Conservation (phyloP, 2,888 invertebrate species). For the Mesorhabditis belari region DNA sequence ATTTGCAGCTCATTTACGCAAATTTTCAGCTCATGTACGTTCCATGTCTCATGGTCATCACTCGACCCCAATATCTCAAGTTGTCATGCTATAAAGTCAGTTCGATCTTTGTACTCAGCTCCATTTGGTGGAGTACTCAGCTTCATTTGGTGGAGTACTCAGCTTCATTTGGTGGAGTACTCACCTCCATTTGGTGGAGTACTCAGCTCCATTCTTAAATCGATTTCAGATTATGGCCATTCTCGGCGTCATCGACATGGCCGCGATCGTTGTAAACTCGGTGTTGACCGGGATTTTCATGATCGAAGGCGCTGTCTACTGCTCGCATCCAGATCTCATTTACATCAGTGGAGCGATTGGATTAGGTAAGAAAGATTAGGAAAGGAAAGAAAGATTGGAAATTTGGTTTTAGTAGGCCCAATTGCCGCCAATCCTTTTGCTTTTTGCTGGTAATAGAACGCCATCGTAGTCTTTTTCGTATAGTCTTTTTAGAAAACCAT, state of each 20-base stretch:
- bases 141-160: too few species aligned
- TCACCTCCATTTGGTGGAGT: too few species aligned
- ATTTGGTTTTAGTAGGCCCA: too few species aligned
- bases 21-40: neutral
- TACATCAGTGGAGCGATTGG: constrained; percentile 6
- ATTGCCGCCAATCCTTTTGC: too few species aligned
- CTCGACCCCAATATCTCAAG: neutral
- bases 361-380: constrained; percentile 4
- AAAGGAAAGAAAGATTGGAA: neutral
- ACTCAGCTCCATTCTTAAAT: too few species aligned
- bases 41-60: neutral
- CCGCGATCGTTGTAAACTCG: constrained; percentile 9
- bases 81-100: neutral
- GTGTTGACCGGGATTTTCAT: constrained; percentile 5
- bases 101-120: too few species aligned
- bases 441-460: too few species aligned
- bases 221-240: neutral
- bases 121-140: too few species aligned
- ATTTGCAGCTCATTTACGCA: neutral
- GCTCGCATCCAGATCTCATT: constrained; percentile 4
- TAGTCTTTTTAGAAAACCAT: too few species aligned
- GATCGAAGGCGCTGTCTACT: constrained; percentile 3
- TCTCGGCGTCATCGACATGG: constrained; percentile 9
- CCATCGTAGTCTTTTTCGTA: too few species aligned
- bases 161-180: too few species aligned